These are phyloP conservation scores for Rapana venosa DNA, from an alignment of 2,888 invertebrate species.

Conservation along the genomic window DNA sequence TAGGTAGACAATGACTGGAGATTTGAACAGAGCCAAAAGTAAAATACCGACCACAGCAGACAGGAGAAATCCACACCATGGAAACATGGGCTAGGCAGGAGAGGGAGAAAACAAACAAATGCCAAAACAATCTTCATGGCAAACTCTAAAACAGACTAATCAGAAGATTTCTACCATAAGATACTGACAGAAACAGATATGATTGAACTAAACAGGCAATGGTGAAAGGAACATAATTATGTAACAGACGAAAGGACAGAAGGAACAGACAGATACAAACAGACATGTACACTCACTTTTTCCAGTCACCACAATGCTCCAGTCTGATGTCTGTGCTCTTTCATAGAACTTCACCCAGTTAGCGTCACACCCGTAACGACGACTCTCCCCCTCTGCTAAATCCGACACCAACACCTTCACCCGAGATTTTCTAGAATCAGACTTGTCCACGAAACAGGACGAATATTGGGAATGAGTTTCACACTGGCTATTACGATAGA, in stretches of 20 bases:
- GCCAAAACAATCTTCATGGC: too few relatives aligned
- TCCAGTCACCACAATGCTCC: conserved; percentile 14
- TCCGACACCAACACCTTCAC: conserved; percentile 22
- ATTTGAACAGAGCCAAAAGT: too few relatives aligned
- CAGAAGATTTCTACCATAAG: too few relatives aligned
- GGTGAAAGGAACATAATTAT: too few relatives aligned
- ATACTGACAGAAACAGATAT: too few relatives aligned
- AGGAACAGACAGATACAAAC: neutral
- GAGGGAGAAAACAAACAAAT: too few relatives aligned
- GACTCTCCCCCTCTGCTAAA: conserved; percentile 18
- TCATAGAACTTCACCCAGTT: conserved; percentile 7
- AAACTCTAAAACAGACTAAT: too few relatives aligned
- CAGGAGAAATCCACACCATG: too few relatives aligned
- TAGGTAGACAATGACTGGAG: too few relatives aligned
- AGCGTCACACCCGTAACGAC: conserved; percentile 6
- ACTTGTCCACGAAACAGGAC: conserved; percentile 22
- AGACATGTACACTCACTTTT: conserved; percentile 23
- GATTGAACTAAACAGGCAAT: too few relatives aligned
- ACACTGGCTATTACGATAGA: conserved; percentile 1
- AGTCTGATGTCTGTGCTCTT: neutral
- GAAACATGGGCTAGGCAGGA: too few relatives aligned
- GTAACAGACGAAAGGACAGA: neutral
- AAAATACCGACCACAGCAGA: too few relatives aligned
- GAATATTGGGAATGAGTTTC: conserved; percentile 19
- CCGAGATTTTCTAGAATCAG: neutral